Conservation (phyloP, 2,888 invertebrate genomes). For the Vanessa cardui region DNA sequence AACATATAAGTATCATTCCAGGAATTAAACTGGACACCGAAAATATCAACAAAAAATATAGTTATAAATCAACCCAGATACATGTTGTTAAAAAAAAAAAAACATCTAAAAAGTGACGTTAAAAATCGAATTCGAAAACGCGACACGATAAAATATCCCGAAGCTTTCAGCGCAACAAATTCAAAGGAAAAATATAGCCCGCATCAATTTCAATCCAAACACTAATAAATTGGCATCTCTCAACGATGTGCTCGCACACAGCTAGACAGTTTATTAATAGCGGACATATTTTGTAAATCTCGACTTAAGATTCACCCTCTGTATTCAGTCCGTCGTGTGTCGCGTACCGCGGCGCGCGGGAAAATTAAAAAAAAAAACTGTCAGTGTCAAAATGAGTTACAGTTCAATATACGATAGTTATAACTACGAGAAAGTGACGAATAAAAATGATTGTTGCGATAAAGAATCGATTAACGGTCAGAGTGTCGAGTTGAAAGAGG, state of each 20-base stretch:
- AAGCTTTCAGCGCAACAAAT: constrained; percentile 77
- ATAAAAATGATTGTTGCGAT: constrained; percentile 57
- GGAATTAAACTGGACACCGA: too few species aligned
- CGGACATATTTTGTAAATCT: constrained; percentile 78
- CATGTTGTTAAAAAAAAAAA: constrained; percentile 43
- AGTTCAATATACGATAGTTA: constrained; percentile 51
- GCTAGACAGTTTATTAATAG: constrained; percentile 75
- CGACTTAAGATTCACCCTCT: constrained; percentile 67
- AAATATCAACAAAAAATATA: too few species aligned
- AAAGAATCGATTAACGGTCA: constrained; percentile 59
- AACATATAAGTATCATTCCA: too few species aligned
- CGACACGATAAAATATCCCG: constrained; percentile 66
- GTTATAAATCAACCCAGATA: constrained; percentile 10
- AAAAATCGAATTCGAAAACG: constrained; percentile 68
- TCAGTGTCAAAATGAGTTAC: constrained; percentile 61
- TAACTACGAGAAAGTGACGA: constrained; percentile 53
- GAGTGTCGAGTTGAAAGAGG: constrained; percentile 49
- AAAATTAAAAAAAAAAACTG: constrained; percentile 52
- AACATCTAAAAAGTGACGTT: constrained; percentile 60
- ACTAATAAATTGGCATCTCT: constrained; percentile 82
- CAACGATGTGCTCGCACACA: constrained; percentile 57
- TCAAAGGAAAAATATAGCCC: constrained; percentile 75
- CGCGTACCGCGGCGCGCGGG: constrained; percentile 69
- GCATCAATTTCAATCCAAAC: constrained; percentile 82
- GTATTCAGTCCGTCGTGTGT: constrained; percentile 70